Evolutionary conservation across 2,888 invertebrate species (phyloP).

Genomic region (Tridacna gigas): DNA sequence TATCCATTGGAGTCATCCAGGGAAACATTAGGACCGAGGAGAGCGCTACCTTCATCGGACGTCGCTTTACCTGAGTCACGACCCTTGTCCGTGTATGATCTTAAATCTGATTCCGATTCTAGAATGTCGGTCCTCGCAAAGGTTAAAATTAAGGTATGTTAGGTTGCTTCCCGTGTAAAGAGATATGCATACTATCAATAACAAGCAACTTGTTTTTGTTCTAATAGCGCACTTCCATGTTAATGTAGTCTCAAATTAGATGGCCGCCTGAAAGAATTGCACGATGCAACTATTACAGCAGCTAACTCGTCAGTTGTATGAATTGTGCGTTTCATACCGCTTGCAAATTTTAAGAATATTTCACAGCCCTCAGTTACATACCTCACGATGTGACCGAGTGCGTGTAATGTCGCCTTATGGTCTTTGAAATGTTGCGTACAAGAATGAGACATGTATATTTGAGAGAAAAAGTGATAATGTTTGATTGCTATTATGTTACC

Average conservation of each 20-base stretch:
- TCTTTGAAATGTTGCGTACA: background rate
- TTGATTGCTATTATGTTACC: conserved; percentile 32
- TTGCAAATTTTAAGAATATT: conserved; percentile 13
- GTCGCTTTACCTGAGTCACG: conserved; percentile 54
- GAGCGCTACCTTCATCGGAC: conserved; percentile 46
- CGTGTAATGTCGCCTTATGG: conserved; percentile 34
- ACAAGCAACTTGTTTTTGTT: conserved; percentile 17
- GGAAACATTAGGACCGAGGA: conserved; percentile 27
- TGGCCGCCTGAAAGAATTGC: conserved; percentile 55
- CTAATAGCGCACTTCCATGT: conserved; percentile 8
- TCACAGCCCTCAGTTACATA: background rate
- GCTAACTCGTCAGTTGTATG: conserved; percentile 45
- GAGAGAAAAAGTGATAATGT: background rate
- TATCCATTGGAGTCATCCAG: conserved; percentile 61
- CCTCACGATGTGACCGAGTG: conserved; percentile 35
- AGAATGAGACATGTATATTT: conserved; percentile 10
- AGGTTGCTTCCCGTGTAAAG: conserved; percentile 19
- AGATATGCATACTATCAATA: conserved; percentile 3
- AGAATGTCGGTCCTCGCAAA: conserved; percentile 76
- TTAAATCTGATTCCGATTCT: conserved; percentile 52
- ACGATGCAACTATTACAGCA: conserved; percentile 42
- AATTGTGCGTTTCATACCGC: conserved; percentile 64
- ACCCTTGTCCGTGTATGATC: conserved; percentile 62
- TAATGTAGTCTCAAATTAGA: conserved; percentile 24
- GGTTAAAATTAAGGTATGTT: conserved; percentile 80